Base-by-base conservation (phyloP, 2,113 vertebrate genomes). In the Albula goreensis region DNA sequence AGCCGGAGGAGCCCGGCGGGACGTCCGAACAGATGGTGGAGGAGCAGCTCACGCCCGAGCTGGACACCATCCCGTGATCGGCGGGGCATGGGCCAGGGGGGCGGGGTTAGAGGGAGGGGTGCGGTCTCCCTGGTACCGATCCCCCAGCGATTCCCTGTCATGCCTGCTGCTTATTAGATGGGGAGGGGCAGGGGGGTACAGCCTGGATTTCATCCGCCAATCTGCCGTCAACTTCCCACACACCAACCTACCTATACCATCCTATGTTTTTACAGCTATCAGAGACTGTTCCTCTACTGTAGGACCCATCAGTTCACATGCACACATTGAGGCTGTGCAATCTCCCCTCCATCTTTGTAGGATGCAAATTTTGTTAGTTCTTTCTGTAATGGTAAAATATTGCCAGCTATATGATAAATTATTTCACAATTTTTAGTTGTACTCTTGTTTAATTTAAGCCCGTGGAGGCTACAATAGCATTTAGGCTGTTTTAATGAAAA, bases 11-110 rank as follows among this genome's bases (percentile, higher is more conserved):
- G 91, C 19, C 48, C 9, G 85, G 81, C 82, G 31, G 86, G 74
- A 89, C 17, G 56, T 83, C 84, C 13, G 89, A 89, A 50, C 90
- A 91, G 87, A 91, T 86, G 87, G 90, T 60, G 6, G 89, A 86
- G 87, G 81, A 82, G 50, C 66, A 86, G 81, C 78, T 84, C 57
- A 50, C 87, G 31, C 50, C 74, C 48, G 83, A 85, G 52, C 48
- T 60, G 25, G 87, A 85, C 22, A 78, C 50, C n/a, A 85, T 88
- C 22, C 87, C 87, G 11, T 88, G 78, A 85, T 4, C 50, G 50
- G 12, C 13, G 13, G 11, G 80, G 50, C 50, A 17, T 48, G 49
- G 10, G 19, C 41, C 48, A 82, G 10, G 10, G 85, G 86, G 31
- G 63, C 9, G 48, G 74, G 49, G 50, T 5, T 12, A 1, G 49